Evolutionary conservation across 2,888 invertebrate genomes (phyloP).

Genomic region (Trissonchulus latispiculum): DNA sequence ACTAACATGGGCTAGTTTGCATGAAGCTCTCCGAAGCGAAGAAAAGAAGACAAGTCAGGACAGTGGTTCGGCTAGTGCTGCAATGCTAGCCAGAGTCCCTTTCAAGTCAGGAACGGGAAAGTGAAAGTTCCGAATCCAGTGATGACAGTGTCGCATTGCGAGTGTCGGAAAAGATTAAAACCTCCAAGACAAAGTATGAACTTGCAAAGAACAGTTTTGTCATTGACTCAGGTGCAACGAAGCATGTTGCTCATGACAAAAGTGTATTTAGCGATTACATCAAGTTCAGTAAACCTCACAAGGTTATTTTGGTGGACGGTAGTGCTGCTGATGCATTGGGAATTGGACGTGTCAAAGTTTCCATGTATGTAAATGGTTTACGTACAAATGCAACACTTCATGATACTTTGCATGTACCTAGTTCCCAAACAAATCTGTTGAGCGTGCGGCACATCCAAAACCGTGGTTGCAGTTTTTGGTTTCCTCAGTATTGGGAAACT

Average conservation of each 20-base stretch:
- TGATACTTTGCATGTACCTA: conserved; percentile 3
- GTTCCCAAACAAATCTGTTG: not conserved
- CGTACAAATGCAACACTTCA: not conserved
- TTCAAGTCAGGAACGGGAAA: too few relatives aligned
- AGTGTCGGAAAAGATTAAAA: too few relatives aligned
- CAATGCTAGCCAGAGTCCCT: too few relatives aligned
- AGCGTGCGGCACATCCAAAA: conserved; percentile 1
- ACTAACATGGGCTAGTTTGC: not conserved
- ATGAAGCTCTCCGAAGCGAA: not conserved
- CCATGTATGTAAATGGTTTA: not conserved
- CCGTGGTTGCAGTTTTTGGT: conserved; percentile 6
- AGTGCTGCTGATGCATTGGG: not conserved
- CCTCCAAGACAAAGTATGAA: too few relatives aligned
- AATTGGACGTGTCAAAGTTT: not conserved
- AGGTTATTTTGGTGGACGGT: not conserved
- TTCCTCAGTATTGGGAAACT: conserved; percentile 6
- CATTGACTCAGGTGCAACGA: not conserved
- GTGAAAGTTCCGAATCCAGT: too few relatives aligned
- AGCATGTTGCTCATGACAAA: not conserved
- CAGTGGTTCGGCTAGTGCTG: not conserved
- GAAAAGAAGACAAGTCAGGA: not conserved
- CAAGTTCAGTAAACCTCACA: not conserved
- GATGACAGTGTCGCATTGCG: too few relatives aligned
- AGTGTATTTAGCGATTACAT: not conserved
- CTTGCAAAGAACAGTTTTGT: too few relatives aligned